Base-by-base conservation (phyloP, 2,888 invertebrate genomes). In the Euspilapteryx auroguttella region DNA sequence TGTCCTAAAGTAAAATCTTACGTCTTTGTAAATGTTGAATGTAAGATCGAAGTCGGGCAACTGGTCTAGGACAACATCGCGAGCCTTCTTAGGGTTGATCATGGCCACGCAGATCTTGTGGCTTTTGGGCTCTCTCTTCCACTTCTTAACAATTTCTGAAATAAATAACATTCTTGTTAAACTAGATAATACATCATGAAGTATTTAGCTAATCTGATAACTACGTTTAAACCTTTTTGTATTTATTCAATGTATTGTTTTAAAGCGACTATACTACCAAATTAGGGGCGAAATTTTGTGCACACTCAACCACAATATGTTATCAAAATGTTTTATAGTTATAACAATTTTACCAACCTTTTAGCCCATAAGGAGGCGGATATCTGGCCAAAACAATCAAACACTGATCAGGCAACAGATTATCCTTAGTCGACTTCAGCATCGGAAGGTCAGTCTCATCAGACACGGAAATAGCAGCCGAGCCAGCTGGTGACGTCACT, bases 1-100 rank as follows among this genome's bases (percentile, higher is more conserved):
- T n/a, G n/a, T n/a, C n/a, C n/a, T n/a, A n/a, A n/a, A n/a, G 17
- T 17, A 5, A 17, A 17, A 6, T 6, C 17, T 33, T 3, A 30
- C 24, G 22, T 26, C 3, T 4, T 25, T 11, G 9, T 12, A 13
- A 3, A 25, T 13, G 13, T 25, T 25, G 13, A 25, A 25, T 7
- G 14, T 13, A 4, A 25, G 25, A 13, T 25, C 13, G 4, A 25
- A 25, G 4, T 4, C 25, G 2, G 25, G 25, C 2, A 25, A 10
- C 14, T 13, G 25, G 2, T 25, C 25, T 3, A 25, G 13, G 7
- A 12, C 3, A 2, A 10, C 5, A 2, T 12, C 17, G 5, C 17
- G 8, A 10, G 5, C 13, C 7, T 9, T 12, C 5, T 6, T 12
- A 2, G 12, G 12, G 12, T 25, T 12, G 4, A 25, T 25, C 13